Evolutionary conservation across 2,888 invertebrate genomes (phyloP).

Genomic region (Lasioglossum oenotherae): DNA sequence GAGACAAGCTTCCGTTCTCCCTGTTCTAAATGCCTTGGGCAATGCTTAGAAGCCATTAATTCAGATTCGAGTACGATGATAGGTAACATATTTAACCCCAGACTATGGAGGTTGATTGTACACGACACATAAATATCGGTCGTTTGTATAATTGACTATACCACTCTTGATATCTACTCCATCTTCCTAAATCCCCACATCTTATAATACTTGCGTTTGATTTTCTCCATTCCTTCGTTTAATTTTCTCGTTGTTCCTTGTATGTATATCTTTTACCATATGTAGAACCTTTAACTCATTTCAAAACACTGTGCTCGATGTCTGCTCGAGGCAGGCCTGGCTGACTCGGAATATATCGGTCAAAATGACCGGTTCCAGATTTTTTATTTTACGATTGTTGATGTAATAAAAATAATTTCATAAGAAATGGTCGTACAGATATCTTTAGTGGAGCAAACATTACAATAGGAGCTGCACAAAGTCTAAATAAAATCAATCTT

Average conservation of each 20-base stretch:
- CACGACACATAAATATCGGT: neutral
- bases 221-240: neutral
- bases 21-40: constrained; percentile 75
- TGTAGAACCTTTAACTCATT: neutral
- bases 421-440: too few species aligned
- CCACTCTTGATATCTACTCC: neutral
- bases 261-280: neutral
- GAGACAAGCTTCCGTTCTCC: constrained; percentile 64
- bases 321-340: too few species aligned
- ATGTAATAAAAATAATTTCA: too few species aligned
- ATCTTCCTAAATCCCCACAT: neutral
- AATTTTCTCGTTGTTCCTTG: neutral
- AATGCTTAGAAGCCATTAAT: constrained; percentile 76
- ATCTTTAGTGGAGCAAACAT: too few species aligned
- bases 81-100: constrained; percentile 63
- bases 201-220: neutral
- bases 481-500: too few species aligned
- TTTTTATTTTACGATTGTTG: too few species aligned
- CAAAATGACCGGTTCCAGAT: too few species aligned
- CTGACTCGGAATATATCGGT: too few species aligned
- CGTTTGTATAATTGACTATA: neutral
- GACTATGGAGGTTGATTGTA: neutral
- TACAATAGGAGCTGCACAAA: too few species aligned
- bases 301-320: too few species aligned
- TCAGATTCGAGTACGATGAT: constrained; percentile 78